These are phyloP conservation scores for Gymnoscopelus microlampas DNA, from an alignment of 2,797 vertebrate species.

Conservation along the genomic window DNA sequence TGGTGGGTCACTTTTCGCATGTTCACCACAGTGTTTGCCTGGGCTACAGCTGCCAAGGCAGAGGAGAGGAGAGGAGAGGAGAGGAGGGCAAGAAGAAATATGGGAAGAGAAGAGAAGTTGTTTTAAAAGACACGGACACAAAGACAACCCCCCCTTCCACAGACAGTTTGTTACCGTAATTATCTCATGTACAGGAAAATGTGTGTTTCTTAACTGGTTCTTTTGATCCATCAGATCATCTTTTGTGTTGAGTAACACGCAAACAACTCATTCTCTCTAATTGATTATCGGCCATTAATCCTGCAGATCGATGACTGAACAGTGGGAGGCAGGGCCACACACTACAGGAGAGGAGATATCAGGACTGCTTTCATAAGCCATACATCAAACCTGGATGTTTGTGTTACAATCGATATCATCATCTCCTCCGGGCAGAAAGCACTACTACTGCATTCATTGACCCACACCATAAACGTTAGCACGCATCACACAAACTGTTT, in stretches of 20 bases:
- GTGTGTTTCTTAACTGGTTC: slow-evolving; percentile 20
- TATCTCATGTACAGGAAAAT: slow-evolving; percentile 33
- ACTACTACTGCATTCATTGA: neutral
- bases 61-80: neutral
- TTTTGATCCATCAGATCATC: slow-evolving; percentile 32
- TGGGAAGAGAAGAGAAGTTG: neutral
- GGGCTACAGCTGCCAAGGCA: slow-evolving; percentile 70
- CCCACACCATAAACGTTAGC: slow-evolving; percentile 30
- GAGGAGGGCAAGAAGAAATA: neutral
- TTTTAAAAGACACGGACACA: no score
- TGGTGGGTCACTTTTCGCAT: slow-evolving; percentile 89
- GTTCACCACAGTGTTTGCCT: slow-evolving; percentile 84
- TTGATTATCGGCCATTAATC: slow-evolving; percentile 67
- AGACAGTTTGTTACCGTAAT: slow-evolving; percentile 29
- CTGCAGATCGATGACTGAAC: slow-evolving; percentile 45
- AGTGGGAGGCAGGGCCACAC: slow-evolving; percentile 28
- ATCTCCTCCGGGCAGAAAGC: slow-evolving; percentile 28
- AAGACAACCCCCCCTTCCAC: no score
- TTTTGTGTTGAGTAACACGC: slow-evolving; percentile 15
- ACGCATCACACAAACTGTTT: neutral
- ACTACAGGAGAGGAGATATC: slow-evolving; percentile 39
- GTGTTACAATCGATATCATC: slow-evolving; percentile 54
- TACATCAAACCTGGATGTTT: slow-evolving; percentile 51
- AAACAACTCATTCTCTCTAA: slow-evolving; percentile 20
- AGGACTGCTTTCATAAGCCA: slow-evolving; percentile 47